A percentile compares a stretch with the other conserved stretches of the same genome.
phyloP scores from a whole-genome alignment of 2,888 invertebrate species.

The Temnothorax rugatulus region DNA sequence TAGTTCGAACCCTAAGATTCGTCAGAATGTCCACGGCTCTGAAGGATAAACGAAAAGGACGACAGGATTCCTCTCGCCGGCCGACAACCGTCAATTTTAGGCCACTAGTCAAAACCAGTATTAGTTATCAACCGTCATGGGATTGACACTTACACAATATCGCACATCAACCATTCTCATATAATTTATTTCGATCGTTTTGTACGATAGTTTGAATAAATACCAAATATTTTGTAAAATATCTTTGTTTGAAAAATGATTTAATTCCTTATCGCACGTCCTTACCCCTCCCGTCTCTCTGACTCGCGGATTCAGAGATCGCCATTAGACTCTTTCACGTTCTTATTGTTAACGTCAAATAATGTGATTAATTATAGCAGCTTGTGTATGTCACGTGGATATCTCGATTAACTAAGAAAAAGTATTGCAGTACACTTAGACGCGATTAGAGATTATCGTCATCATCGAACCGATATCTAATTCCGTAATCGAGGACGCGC shows the following conservation, averaged over 20 bases:
- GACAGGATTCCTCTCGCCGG: not conserved
- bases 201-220: slow-evolving; percentile 38
- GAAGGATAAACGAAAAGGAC: not conserved
- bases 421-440: not conserved
- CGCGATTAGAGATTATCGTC: not conserved
- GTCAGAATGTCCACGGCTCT: not conserved
- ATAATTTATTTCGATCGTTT: slow-evolving; percentile 64
- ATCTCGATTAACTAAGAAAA: not conserved
- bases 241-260: not conserved
- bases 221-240: slow-evolving; percentile 61
- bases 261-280: not conserved
- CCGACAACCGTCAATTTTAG: slow-evolving; percentile 48
- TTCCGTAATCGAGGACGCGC: not conserved
- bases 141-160: not conserved
- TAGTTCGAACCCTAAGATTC: not conserved
- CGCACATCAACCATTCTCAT: slow-evolving; percentile 26
- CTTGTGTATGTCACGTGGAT: not conserved
- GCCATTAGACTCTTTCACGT: not conserved
- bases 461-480: not conserved
- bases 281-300: not conserved
- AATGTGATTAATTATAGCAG: not conserved
- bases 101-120: slow-evolving; percentile 80
- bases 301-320: not conserved
- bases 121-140: slow-evolving; percentile 62
- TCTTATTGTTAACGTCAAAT: not conserved